Conservation (phyloP, 2,888 invertebrate species). For the Sicus ferrugineus region DNA sequence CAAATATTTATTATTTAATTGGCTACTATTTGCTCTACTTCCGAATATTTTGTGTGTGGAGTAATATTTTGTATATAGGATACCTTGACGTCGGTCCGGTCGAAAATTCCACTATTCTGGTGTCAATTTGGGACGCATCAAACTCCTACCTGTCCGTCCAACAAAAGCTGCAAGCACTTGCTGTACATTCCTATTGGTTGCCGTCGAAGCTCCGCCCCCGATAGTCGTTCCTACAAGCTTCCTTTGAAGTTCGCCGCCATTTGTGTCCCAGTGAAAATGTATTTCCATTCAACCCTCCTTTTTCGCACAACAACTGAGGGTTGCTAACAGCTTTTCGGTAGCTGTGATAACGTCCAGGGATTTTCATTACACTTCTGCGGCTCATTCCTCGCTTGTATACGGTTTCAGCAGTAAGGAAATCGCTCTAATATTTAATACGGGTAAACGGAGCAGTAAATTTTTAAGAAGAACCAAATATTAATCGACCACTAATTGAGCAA, state of each 20-base stretch:
- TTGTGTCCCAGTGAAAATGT: background rate
- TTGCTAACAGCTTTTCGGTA: background rate
- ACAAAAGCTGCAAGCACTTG: slow-evolving; percentile 31
- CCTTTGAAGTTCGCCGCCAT: slow-evolving; percentile 36
- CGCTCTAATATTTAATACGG: background rate
- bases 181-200: slow-evolving; percentile 29
- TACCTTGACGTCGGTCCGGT: too few species aligned
- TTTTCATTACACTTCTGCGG: background rate
- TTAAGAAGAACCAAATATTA: background rate
- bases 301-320: background rate
- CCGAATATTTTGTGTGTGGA: too few species aligned
- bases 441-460: background rate
- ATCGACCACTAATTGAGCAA: slow-evolving; percentile 35
- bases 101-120: too few species aligned
- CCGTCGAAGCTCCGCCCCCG: slow-evolving; percentile 24
- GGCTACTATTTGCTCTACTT: too few species aligned
- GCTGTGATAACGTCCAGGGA: background rate
- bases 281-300: slow-evolving; percentile 17
- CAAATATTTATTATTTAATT: too few species aligned
- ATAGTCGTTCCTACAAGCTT: background rate
- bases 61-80: too few species aligned
- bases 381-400: background rate
- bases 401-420: background rate
- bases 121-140: too few species aligned
- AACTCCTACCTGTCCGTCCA: too few species aligned